A percentile compares a stretch with the other conserved stretches of the same genome.
phyloP scores from a whole-genome alignment of 1,140 invertebrate species.

The Ostrea denselamellosa region DNA sequence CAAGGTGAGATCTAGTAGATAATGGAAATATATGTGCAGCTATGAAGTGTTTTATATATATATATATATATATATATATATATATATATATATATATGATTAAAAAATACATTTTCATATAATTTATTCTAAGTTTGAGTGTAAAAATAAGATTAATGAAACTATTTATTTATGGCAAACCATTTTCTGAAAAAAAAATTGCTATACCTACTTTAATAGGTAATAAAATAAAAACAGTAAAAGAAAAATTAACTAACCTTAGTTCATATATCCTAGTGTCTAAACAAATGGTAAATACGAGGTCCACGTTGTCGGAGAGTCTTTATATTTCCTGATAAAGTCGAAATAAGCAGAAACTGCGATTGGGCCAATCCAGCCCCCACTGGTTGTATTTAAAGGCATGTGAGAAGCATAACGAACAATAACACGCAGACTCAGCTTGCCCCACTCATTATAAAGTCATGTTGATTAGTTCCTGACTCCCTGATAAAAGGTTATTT shows the following conservation, averaged over 20 bases:
- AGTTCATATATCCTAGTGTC: not conserved
- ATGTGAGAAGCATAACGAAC: not conserved
- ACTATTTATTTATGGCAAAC: no score
- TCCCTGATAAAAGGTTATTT: slow-evolving; percentile 35
- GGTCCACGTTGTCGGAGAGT: not conserved
- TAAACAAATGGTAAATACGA: not conserved
- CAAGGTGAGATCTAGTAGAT: no score
- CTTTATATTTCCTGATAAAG: slow-evolving; percentile 15
- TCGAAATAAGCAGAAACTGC: not conserved
- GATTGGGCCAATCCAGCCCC: not conserved
- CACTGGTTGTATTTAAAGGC: slow-evolving; percentile 8
- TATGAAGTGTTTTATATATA: no score
- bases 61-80: no score
- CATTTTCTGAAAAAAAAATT: no score
- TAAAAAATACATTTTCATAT: no score
- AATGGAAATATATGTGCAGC: no score
- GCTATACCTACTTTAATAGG: not conserved
- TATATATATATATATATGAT: no score
- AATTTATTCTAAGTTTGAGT: no score
- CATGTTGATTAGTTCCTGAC: slow-evolving; percentile 32
- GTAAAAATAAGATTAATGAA: no score
- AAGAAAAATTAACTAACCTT: not conserved
- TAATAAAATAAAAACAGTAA: not conserved
- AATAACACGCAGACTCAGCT: slow-evolving; percentile 2
- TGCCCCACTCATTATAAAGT: not conserved